phyloP scores from a whole-genome alignment of 2,888 invertebrate genomes.

The Spialia ferax region DNA sequence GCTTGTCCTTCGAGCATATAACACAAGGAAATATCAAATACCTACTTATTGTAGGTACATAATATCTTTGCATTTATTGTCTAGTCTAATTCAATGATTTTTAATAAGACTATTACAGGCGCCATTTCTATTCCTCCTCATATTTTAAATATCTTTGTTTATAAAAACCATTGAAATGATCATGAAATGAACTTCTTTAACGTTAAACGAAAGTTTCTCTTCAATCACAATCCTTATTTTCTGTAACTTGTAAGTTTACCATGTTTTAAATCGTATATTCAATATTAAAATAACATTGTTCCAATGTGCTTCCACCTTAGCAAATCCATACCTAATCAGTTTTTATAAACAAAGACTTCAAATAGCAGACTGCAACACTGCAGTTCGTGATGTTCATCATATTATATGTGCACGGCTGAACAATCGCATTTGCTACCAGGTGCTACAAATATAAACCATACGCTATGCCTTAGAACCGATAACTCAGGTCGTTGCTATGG shows the following conservation, averaged over 20 bases:
- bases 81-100: neutral
- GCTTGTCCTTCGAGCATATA: neutral
- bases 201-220: too few relatives aligned
- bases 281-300: neutral
- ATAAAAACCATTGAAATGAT: neutral
- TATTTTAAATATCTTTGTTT: neutral
- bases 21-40: neutral
- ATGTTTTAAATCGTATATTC: neutral
- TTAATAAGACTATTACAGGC: neutral
- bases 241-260: too few relatives aligned
- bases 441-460: conserved; percentile 62
- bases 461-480: conserved; percentile 44
- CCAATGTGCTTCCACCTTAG: neutral
- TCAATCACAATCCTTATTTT: too few relatives aligned
- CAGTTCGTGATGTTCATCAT: conserved; percentile 60
- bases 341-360: conserved; percentile 48
- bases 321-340: conserved; percentile 6
- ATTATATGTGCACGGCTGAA: conserved; percentile 49
- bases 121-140: neutral
- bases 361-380: conserved; percentile 55
- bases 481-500: conserved; percentile 36
- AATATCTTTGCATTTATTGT: neutral
- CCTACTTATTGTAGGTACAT: too few relatives aligned
- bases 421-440: conserved; percentile 67
- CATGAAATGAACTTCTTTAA: neutral